Conservation (phyloP, 2,113 vertebrate species). For the Bagarius yarrelli region DNA sequence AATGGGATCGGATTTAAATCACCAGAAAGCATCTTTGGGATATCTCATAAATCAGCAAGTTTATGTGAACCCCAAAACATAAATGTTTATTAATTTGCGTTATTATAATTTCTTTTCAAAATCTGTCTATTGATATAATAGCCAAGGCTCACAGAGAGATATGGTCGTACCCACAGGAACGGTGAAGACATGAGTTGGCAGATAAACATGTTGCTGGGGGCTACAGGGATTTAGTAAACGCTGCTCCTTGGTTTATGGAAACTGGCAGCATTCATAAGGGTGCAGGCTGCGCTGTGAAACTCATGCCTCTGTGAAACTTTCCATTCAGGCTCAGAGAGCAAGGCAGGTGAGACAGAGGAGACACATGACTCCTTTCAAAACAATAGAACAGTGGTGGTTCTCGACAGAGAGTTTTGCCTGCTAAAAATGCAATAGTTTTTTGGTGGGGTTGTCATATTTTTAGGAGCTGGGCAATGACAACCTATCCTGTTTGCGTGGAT, state of each 20-base stretch:
- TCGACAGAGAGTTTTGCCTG: slow-evolving; percentile 6
- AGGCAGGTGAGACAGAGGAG: neutral
- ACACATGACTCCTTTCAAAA: neutral
- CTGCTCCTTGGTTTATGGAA: neutral
- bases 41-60: slow-evolving; percentile 8
- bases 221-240: slow-evolving; percentile 20
- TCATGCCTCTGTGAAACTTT: slow-evolving; percentile 27
- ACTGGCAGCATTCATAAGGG: slow-evolving; percentile 7
- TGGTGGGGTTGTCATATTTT: neutral
- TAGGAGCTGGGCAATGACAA: too few relatives aligned
- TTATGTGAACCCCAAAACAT: slow-evolving; percentile 6
- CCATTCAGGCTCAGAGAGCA: slow-evolving; percentile 3
- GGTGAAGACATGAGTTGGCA: neutral
- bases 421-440: neutral
- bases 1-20: neutral
- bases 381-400: slow-evolving; percentile 26
- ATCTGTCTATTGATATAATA: neutral
- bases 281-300: slow-evolving; percentile 3
- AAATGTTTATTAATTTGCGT: neutral
- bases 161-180: slow-evolving; percentile 21
- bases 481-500: too few relatives aligned
- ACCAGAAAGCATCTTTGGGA: slow-evolving; percentile 8
- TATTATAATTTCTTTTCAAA: neutral
- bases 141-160: neutral
- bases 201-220: slow-evolving; percentile 32